Evolutionary conservation across 2,888 invertebrate species (phyloP).

Genomic region (Callimorpha dominula): DNA sequence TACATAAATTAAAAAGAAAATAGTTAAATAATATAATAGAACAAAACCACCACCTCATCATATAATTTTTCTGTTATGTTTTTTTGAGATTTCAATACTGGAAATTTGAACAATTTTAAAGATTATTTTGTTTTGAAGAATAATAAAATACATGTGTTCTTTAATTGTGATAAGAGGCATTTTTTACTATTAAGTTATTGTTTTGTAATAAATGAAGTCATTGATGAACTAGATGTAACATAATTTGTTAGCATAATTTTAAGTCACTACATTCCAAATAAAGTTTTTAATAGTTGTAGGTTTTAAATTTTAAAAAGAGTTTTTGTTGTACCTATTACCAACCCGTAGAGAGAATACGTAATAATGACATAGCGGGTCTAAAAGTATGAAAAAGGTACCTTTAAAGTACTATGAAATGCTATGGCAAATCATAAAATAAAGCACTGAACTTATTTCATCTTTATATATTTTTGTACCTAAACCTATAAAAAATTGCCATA

Average conservation of each 20-base stretch:
- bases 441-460: no score
- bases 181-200: not conserved
- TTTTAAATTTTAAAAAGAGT: conserved; percentile 37
- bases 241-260: conserved; percentile 20
- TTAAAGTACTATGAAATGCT: no score
- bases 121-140: not conserved
- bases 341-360: not conserved
- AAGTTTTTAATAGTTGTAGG: conserved; percentile 29
- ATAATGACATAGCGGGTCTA: not conserved
- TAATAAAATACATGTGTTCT: not conserved
- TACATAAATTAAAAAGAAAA: conserved; percentile 66
- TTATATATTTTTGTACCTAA: no score
- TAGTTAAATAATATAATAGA: conserved; percentile 33
- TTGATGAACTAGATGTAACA: not conserved
- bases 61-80: not conserved
- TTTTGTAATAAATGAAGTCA: not conserved
- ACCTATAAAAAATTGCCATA: no score
- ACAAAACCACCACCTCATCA: not conserved
- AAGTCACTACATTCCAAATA: conserved; percentile 44
- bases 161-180: not conserved
- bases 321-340: conserved; percentile 12
- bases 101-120: not conserved
- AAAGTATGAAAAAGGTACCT: not conserved
- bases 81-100: not conserved
- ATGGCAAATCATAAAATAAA: no score